Conservation (phyloP, 2,797 vertebrate genomes). For the Lepus oiostolus region DNA sequence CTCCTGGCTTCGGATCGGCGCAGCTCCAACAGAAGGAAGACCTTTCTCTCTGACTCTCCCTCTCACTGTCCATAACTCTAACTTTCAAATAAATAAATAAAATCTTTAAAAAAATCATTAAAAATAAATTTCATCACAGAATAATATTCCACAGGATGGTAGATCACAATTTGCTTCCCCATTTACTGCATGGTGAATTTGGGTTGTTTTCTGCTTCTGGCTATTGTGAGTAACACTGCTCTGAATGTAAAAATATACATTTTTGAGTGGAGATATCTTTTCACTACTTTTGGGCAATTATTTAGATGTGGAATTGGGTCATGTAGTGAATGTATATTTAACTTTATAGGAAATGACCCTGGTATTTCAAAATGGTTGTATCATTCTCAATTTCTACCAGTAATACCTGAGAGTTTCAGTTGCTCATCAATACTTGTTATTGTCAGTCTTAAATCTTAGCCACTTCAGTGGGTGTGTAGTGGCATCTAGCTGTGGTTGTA, state of each 20-base stretch:
- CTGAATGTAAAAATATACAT: neutral
- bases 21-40: too few species aligned
- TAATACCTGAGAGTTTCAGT: neutral
- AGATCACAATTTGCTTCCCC: neutral
- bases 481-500: slow-evolving; percentile 16
- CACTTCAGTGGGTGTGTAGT: neutral
- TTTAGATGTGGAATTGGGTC: slow-evolving; percentile 6
- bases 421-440: neutral
- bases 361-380: neutral
- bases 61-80: too few species aligned
- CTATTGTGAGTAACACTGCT: neutral
- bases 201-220: neutral
- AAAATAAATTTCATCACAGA: neutral
- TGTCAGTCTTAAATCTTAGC: slow-evolving; percentile 33
- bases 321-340: neutral
- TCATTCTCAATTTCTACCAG: slow-evolving; percentile 29
- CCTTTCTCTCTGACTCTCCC: too few species aligned
- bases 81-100: too few species aligned
- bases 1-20: too few species aligned
- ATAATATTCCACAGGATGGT: neutral
- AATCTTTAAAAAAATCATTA: too few species aligned
- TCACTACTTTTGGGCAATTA: slow-evolving; percentile 22
- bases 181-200: slow-evolving; percentile 34
- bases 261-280: neutral
- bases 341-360: slow-evolving; percentile 38